These are phyloP conservation scores for Chesias legatella DNA, from an alignment of 2,888 invertebrate genomes.

Conservation along the genomic window DNA sequence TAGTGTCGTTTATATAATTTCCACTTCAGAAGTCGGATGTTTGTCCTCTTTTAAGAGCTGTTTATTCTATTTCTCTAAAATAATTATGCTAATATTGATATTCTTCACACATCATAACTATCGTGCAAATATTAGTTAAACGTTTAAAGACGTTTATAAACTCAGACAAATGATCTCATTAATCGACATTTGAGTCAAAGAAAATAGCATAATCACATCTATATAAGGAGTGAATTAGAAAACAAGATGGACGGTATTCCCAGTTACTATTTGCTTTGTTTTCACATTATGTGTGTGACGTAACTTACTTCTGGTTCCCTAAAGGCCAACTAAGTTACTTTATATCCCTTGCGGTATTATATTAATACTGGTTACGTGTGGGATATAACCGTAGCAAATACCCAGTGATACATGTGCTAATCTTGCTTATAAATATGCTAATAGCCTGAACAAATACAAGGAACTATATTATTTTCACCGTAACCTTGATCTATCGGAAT, in stretches of 20 bases:
- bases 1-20: slow-evolving; percentile 4
- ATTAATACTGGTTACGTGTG: slow-evolving; percentile 11
- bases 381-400: slow-evolving; percentile 11
- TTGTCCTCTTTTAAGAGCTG: not conserved
- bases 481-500: slow-evolving; percentile 29
- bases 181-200: too few species aligned
- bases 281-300: too few species aligned
- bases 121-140: too few species aligned
- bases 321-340: slow-evolving; percentile 29
- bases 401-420: slow-evolving; percentile 17
- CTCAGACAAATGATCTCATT: too few species aligned
- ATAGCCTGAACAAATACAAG: slow-evolving; percentile 24
- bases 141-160: too few species aligned
- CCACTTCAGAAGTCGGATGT: slow-evolving; percentile 6
- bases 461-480: slow-evolving; percentile 17
- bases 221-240: too few species aligned
- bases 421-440: slow-evolving; percentile 26
- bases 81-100: slow-evolving; percentile 4
- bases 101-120: too few species aligned
- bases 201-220: too few species aligned
- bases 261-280: too few species aligned
- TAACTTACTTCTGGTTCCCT: slow-evolving; percentile 20
- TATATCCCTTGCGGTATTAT: slow-evolving; percentile 31
- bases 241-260: too few species aligned
- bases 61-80: slow-evolving; percentile 10